These are phyloP conservation scores for Antheraea assamensis DNA, from an alignment of 2,888 invertebrate species.

Conservation along the genomic window DNA sequence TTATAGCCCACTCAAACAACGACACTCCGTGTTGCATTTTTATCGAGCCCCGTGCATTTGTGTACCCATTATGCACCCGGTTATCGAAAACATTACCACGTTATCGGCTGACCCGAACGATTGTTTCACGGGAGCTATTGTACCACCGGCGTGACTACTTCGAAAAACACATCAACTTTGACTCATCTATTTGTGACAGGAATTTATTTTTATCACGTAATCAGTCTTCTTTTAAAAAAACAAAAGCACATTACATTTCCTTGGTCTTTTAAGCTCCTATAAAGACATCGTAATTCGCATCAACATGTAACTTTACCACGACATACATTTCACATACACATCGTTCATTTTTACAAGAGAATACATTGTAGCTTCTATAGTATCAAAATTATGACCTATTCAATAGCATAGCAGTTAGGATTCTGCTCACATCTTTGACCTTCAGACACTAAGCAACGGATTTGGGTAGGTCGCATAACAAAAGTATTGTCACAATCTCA, in stretches of 20 bases:
- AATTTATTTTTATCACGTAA: conserved; percentile 8
- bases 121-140: conserved; percentile 39
- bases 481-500: not conserved
- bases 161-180: conserved; percentile 9
- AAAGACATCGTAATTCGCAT: not conserved
- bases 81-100: conserved; percentile 59
- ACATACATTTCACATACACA: no score
- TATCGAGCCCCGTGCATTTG: conserved; percentile 53
- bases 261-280: not conserved
- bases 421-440: conserved; percentile 9
- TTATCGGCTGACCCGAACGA: conserved; percentile 73
- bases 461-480: conserved; percentile 8
- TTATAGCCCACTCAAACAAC: conserved; percentile 46
- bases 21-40: conserved; percentile 44
- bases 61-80: conserved; percentile 61
- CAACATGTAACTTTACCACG: not conserved
- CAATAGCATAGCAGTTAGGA: conserved; percentile 8
- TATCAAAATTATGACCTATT: not conserved
- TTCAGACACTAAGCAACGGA: conserved; percentile 11
- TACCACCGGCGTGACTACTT: conserved; percentile 15
- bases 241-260: not conserved
- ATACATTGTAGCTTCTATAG: not conserved
- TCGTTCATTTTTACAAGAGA: no score
- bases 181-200: conserved; percentile 14
- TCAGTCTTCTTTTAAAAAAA: not conserved